A percentile compares a stretch with the other conserved stretches of the same genome.
phyloP scores from a whole-genome alignment of 2,888 invertebrate species.

The Acronicta leporina region DNA sequence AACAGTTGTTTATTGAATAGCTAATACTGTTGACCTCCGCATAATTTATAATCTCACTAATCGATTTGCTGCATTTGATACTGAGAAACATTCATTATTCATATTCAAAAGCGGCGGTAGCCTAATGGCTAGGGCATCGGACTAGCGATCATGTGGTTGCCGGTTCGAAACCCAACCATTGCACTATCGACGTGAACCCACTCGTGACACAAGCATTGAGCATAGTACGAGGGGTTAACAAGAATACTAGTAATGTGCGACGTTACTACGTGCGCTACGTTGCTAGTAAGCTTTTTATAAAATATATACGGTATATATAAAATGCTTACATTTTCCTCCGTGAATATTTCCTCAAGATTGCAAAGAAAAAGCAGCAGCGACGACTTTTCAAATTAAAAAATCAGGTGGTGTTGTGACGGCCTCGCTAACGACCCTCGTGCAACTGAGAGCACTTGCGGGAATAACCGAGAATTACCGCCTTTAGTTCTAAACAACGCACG shows the following conservation, averaged over 20 bases:
- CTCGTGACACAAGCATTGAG: too few relatives aligned
- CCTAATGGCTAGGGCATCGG: too few relatives aligned
- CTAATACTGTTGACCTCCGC: neutral
- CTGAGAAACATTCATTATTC: neutral
- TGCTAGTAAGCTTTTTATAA: too few relatives aligned
- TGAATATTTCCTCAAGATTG: constrained; percentile 28
- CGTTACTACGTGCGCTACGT: too few relatives aligned
- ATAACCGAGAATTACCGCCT: constrained; percentile 64
- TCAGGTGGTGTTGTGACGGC: constrained; percentile 59
- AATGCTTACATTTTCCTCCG: constrained; percentile 13
- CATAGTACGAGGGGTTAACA: too few relatives aligned
- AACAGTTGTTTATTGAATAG: neutral
- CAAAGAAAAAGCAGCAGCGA: constrained; percentile 48
- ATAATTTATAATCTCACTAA: neutral
- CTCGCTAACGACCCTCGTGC: constrained; percentile 64
- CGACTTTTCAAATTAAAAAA: constrained; percentile 65
- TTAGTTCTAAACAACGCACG: constrained; percentile 54
- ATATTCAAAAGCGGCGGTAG: too few relatives aligned
- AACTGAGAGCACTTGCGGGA: constrained; percentile 63
- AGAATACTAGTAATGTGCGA: too few relatives aligned
- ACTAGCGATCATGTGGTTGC: too few relatives aligned
- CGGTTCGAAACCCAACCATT: too few relatives aligned
- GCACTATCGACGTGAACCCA: too few relatives aligned
- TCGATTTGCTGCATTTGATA: neutral
- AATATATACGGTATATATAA: constrained; percentile 6